Evolutionary conservation across 2,888 invertebrate genomes (phyloP), one percentile per base, ranked within the genome.

Genomic region (Lobophora halterata): DNA sequence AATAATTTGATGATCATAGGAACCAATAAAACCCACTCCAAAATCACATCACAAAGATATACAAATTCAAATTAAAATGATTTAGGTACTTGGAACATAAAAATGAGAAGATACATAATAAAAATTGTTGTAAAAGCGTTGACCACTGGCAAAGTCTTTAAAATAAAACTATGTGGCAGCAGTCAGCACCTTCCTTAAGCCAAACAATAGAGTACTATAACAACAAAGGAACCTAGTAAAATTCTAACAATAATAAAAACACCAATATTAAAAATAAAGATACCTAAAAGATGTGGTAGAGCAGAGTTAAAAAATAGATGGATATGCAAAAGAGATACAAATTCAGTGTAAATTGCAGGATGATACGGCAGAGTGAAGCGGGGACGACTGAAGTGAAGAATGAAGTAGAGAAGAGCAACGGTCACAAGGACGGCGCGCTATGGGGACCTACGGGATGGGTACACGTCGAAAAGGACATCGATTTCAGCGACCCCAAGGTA

Each of bases 401-500:
- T 5, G 68, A 70, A 10, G 69, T 64, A 5, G 71, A 65, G 9
- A 65, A 58, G 31, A 35, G 58, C 2, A 60, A 49, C 4, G 47
- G 58, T 17, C 75, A 79, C n/a, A 81, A 90, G 43, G 93, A 93
- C 72, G 86, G 87, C 39, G 92, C 91, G 16, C 88, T 92, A 49
- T 91, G 92, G 81, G 91, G 90, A 41, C 91, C 92, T 11, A 93
- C 94, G 0, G 93, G 93, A 19, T 94, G 94, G 94, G 91, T 94
- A 44, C 93, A 93, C 65, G 92, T 94, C 19, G 93, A 94, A 63
- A 90, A 91, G 47, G 92, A 93, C 61, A 92, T 93, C 46, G 93
- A 93, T 79, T 90, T 94, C 61, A 92, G 91, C 55, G 93, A 94
- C 77, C 93, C 93, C 5, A 93, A 93, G 90, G 94, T 93, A 75